Base-by-base conservation (phyloP, 2,113 vertebrate genomes). In the Cyprinodon tularosa region DNA sequence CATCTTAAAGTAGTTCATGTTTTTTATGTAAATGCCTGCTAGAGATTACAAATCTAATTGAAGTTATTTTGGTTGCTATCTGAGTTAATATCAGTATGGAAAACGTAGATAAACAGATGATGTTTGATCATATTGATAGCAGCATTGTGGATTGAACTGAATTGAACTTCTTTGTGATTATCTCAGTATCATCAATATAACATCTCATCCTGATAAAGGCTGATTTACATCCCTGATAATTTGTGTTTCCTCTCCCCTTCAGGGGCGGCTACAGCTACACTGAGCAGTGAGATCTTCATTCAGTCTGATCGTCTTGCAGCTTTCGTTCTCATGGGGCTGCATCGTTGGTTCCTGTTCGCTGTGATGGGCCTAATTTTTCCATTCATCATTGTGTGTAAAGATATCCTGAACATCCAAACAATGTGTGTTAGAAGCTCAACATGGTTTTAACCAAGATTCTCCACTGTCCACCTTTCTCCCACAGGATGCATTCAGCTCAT, bases 301-400 rank as follows among this genome's bases (percentile, higher is more conserved):
- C 95, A 95, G 83, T 93, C 93, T 0, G 74, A 90, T 67, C 91
- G 91, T 2, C 50, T 88, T 11, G 88, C 91, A n/a, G 90, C 94
- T 0, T 90, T 91, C n/a, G 86, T 89, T 62, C 22, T 94, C 22
- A 40, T 17, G 0, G 94, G 94, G 48, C 47, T 86, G 1, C 60
- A 86, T 39, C 69, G 86, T 37, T 95, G 94, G 93, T 2, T 77
- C 3, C 4, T 62, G 1, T 79, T 86, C 0, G 47, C 81, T 13
- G 0, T 91, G 0, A 1, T 93, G n/a, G 88, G 93, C 44, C 79
- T 93, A 0, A 42, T 83, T 69, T 95, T 94, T 61, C 94, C 93
- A 1, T 94, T 94, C 50, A 48, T 95, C 4, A 88, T 93, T 13
- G 94, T 95, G 85, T 90, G 94, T 90, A 62, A 13, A 15, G 37